Conservation (phyloP, 2,797 vertebrate genomes). For the Gastrophryne carolinensis region DNA sequence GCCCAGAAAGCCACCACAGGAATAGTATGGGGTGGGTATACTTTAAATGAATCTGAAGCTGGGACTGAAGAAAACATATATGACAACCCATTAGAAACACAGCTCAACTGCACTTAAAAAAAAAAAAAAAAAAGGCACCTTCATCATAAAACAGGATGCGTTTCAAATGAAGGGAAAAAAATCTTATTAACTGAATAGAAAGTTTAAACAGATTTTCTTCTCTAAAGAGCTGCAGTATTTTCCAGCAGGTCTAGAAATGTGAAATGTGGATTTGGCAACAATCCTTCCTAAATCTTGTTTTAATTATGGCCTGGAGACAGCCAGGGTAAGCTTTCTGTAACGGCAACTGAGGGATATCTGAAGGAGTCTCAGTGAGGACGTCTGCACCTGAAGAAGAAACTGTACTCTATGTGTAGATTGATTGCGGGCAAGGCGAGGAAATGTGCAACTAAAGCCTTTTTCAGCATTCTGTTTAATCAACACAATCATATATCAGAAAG, state of each 20-base stretch:
- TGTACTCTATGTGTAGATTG: constrained; percentile 34
- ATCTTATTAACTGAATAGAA: too few species aligned
- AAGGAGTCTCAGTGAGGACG: constrained; percentile 20
- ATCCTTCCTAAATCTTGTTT: constrained; percentile 40
- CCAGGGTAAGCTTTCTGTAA: constrained; percentile 26
- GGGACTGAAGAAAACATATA: too few species aligned
- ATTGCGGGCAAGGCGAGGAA: neutral
- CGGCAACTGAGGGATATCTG: constrained; percentile 29
- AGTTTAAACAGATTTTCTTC: too few species aligned
- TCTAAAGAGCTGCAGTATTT: constrained; percentile 5
- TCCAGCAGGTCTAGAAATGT: constrained; percentile 1
- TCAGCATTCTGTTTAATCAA: constrained; percentile 7
- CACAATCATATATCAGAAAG: neutral
- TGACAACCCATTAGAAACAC: too few species aligned
- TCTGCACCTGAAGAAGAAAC: constrained; percentile 21
- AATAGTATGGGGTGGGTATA: too few species aligned
- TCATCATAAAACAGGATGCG: too few species aligned
- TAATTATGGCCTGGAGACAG: constrained; percentile 38
- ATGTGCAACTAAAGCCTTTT: neutral
- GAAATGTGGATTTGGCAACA: constrained; percentile 40
- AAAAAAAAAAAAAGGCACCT: too few species aligned
- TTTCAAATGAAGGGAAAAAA: too few species aligned
- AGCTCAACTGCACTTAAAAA: too few species aligned
- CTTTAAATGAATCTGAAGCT: too few species aligned
- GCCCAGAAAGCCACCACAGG: too few species aligned